Evolutionary conservation across 2,797 vertebrate genomes (phyloP).

Genomic region (Smutsia temminckii): DNA sequence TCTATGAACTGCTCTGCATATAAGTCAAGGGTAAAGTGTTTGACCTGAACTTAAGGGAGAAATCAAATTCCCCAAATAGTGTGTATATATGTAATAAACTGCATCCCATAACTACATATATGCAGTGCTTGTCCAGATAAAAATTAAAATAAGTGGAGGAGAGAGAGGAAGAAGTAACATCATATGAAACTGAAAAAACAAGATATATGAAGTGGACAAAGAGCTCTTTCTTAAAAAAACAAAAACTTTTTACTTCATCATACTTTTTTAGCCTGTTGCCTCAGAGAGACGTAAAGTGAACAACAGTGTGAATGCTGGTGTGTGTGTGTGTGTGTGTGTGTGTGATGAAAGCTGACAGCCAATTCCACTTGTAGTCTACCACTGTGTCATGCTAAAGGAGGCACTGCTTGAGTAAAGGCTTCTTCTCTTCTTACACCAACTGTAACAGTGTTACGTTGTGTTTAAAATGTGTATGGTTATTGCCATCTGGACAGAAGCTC

Average conservation of each 20-base stretch:
- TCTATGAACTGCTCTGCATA: slow-evolving; percentile 56
- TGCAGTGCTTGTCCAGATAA: slow-evolving; percentile 66
- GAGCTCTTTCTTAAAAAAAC: slow-evolving; percentile 62
- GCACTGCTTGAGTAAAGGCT: slow-evolving; percentile 73
- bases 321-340: slow-evolving; percentile 80
- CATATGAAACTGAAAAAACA: slow-evolving; percentile 67
- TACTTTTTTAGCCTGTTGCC: slow-evolving; percentile 82
- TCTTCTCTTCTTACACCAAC: slow-evolving; percentile 61
- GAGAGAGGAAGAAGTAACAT: slow-evolving; percentile 79
- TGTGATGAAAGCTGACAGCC: slow-evolving; percentile 77
- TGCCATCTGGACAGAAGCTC: slow-evolving; percentile 80
- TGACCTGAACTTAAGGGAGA: slow-evolving; percentile 65
- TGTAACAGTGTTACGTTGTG: slow-evolving; percentile 82
- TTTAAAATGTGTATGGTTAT: slow-evolving; percentile 82
- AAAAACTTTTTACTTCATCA: slow-evolving; percentile 69
- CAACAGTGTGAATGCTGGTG: slow-evolving; percentile 81
- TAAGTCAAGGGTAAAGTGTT: slow-evolving; percentile 63
- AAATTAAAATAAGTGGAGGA: slow-evolving; percentile 34
- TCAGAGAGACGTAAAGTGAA: slow-evolving; percentile 79
- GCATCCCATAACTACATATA: slow-evolving; percentile 3
- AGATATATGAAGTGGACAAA: neutral
- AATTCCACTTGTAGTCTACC: slow-evolving; percentile 75
- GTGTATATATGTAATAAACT: slow-evolving; percentile 38
- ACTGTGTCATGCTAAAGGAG: slow-evolving; percentile 76
- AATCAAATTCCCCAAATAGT: slow-evolving; percentile 59